Evolutionary conservation across 2,888 invertebrate species (phyloP), one percentile per base, ranked within the genome.

Genomic region (Drosophila diplacantha): DNA sequence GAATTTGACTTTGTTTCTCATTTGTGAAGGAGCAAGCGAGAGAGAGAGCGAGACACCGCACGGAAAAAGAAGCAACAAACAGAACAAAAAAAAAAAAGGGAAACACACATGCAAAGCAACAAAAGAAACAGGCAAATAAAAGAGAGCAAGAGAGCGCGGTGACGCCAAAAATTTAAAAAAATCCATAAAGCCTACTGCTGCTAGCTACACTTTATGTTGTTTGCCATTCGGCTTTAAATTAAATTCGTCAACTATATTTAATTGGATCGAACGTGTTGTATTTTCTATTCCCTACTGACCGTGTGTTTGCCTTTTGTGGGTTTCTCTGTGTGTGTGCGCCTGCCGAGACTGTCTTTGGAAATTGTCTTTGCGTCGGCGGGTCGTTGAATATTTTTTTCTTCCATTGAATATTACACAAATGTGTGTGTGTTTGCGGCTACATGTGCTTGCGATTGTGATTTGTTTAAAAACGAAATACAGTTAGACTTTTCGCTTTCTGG

Each of bases 131-230:
- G 74, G 73, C 62, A 78, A 72, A 72, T 65, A 71, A 62, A 73
- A 68, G 58, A 74, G 81, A 72, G 81, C 75, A 58, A 79, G 77
- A 77, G 83, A 83, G 83, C 74, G 77, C 75, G 61, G 54, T 83
- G 81, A 81, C 83, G 79, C 79, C 76, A 78, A 81, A 69, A 68
- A 57, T 39, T 65, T 66, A 53, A 62, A 83, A 79, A 74, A 58
- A 64, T 51, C 71, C 71, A 71, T 69, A 64, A 64, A 49, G 66
- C 49, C 55, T 37, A 37, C 37, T 18, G 44, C 12, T 39, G 34
- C 37, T 18, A 18, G 39, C 37, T 37, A 52, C 35, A 22, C 37
- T 53, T 53, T 60, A 29, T 32, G 44, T 49, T 50, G 11, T 51
- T 58, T 44, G 44, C 29, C 44, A 44, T 39, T 44, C 38, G 34